Percentiles rank a stretch among this genome's conserved stretches.
phyloP scores from a whole-genome alignment of 2,113 vertebrate genomes.

The Gorilla gorilla region DNA sequence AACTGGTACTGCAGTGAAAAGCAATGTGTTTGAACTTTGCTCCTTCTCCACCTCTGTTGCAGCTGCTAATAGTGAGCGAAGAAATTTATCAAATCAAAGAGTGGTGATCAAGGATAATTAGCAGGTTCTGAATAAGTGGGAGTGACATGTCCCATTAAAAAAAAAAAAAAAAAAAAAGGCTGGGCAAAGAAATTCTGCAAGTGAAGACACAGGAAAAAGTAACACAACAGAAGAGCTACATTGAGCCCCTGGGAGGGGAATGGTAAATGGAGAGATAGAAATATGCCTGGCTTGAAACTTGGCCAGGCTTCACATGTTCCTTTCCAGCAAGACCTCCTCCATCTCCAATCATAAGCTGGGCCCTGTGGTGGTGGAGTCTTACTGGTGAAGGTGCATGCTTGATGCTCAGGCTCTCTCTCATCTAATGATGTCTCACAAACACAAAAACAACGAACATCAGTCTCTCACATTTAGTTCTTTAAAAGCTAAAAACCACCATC shows the following conservation, averaged over 20 bases:
- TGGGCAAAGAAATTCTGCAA: background rate
- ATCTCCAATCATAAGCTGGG: background rate
- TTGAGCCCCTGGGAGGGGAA: background rate
- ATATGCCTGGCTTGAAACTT: accelerated
- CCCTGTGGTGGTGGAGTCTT: background rate
- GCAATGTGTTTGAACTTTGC: background rate
- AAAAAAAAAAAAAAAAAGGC: background rate
- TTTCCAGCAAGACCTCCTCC: background rate
- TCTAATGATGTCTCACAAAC: background rate
- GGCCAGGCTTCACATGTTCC: background rate
- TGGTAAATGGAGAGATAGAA: background rate
- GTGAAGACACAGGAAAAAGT: background rate
- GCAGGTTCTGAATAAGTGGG: background rate
- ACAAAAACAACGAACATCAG: background rate
- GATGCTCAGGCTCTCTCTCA: background rate
- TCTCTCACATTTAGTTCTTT: background rate
- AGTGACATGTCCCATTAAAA: background rate
- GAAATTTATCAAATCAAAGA: background rate
- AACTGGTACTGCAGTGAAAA: background rate
- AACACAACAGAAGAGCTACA: background rate
- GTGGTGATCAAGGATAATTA: background rate
- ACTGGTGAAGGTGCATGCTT: background rate
- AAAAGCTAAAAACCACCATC: background rate
- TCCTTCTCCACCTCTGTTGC: background rate
- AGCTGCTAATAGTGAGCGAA: background rate